These are phyloP conservation scores for Brotula barbata DNA, from an alignment of 2,797 vertebrate genomes.

Conservation along the genomic window DNA sequence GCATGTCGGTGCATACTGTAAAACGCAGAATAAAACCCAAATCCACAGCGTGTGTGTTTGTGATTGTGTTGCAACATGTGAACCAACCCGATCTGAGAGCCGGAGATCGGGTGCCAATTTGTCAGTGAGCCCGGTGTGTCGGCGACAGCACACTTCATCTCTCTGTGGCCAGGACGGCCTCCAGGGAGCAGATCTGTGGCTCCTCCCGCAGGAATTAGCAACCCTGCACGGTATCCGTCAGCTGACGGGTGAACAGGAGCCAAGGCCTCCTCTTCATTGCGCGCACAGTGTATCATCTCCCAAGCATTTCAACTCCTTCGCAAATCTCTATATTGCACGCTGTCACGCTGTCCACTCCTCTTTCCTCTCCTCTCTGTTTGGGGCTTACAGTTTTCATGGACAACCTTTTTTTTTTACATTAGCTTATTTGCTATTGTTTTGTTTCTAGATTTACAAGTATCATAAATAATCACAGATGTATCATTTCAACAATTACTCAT, in stretches of 20 bases:
- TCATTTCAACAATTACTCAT: no score
- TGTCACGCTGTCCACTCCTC: no score
- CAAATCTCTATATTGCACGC: no score
- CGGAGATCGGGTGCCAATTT: not conserved
- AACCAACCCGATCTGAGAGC: not conserved
- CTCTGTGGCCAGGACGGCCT: slow-evolving; percentile 6
- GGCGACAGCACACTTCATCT: slow-evolving; percentile 41
- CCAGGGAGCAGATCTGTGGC: slow-evolving; percentile 24
- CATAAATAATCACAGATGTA: no score
- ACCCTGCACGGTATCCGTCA: slow-evolving; percentile 30
- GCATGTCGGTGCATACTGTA: no score
- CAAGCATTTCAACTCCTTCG: not conserved
- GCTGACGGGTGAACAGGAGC: slow-evolving; percentile 36
- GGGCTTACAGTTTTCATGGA: no score
- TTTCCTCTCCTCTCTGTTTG: no score
- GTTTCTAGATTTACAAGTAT: no score
- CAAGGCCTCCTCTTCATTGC: slow-evolving; percentile 2
- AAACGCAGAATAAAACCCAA: no score
- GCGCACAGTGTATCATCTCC: slow-evolving; percentile 1
- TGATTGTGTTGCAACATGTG: not conserved
- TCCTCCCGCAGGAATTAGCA: slow-evolving; percentile 32
- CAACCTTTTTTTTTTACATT: no score
- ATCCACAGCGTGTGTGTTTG: no score
- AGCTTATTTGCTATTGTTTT: no score
- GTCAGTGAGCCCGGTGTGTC: slow-evolving; percentile 1